Percentiles rank a stretch among this genome's conserved stretches.
phyloP scores from a whole-genome alignment of 2,113 vertebrate genomes.

The Amphiprion ocellaris region DNA sequence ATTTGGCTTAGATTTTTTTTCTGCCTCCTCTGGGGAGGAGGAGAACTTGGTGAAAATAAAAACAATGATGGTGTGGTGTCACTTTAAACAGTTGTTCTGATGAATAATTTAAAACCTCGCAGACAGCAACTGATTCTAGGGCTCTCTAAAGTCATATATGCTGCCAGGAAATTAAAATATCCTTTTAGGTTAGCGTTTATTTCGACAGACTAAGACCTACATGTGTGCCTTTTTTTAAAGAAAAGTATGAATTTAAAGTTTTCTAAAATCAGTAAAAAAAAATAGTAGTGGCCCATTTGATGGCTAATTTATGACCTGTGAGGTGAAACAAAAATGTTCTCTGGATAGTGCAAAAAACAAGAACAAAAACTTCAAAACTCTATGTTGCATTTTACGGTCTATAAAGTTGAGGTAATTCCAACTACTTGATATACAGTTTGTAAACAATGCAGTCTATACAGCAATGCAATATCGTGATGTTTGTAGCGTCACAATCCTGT shows the following conservation, averaged over 20 bases:
- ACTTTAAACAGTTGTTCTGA: conserved; percentile 69
- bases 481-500: no score
- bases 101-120: conserved; percentile 72
- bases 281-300: conserved; percentile 4
- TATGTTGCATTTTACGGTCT: no score
- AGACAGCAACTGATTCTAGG: conserved; percentile 48
- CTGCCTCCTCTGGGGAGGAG: conserved; percentile 48
- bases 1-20: conserved; percentile 70
- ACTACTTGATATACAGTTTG: no score
- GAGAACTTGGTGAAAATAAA: conserved; percentile 58
- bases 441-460: no score
- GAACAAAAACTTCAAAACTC: background rate
- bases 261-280: conserved; percentile 1
- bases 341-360: background rate
- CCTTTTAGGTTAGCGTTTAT: conserved; percentile 7
- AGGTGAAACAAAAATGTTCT: background rate
- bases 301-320: background rate
- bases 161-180: conserved; percentile 27
- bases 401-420: no score
- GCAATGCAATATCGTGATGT: no score
- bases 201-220: conserved; percentile 11
- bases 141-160: conserved; percentile 18
- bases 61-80: conserved; percentile 61
- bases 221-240: background rate
- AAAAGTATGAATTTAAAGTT: conserved; percentile 20